Evolutionary conservation across 2,888 invertebrate genomes (phyloP).

Genomic region (Phasia obesa): DNA sequence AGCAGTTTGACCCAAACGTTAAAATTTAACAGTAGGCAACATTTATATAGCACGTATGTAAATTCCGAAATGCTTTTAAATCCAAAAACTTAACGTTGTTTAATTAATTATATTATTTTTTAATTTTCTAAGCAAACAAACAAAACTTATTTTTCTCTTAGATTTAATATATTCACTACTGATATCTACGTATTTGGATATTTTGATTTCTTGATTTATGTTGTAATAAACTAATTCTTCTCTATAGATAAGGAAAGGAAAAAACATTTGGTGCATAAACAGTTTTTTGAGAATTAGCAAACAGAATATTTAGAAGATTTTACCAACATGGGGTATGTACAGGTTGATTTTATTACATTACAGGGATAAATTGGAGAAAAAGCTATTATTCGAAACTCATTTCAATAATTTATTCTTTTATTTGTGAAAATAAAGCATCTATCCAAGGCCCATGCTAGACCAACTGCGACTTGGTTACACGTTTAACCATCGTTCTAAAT

Average conservation of each 20-base stretch:
- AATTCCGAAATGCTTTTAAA: constrained; percentile 65
- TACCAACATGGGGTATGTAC: constrained; percentile 44
- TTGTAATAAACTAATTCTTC: constrained; percentile 57
- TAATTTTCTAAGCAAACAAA: constrained; percentile 60
- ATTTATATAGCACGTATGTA: constrained; percentile 69
- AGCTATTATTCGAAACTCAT: constrained; percentile 2
- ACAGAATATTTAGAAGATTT: constrained; percentile 25
- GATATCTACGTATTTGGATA: constrained; percentile 28
- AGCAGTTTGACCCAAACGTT: not conserved
- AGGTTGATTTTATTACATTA: constrained; percentile 44
- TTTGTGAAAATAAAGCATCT: constrained; percentile 9
- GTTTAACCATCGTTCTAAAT: constrained; percentile 14
- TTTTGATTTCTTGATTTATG: constrained; percentile 34
- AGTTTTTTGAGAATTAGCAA: constrained; percentile 20
- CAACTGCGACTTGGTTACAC: constrained; percentile 38
- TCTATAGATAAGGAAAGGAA: constrained; percentile 58
- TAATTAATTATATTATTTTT: constrained; percentile 50
- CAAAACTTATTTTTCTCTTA: constrained; percentile 31
- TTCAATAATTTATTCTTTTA: constrained; percentile 26
- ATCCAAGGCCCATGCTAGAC: constrained; percentile 25
- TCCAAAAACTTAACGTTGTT: constrained; percentile 54
- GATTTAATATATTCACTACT: constrained; percentile 46
- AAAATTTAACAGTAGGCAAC: constrained; percentile 57
- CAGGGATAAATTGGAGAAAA: constrained; percentile 28
- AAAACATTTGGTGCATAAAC: constrained; percentile 49